Evolutionary conservation across 2,888 invertebrate genomes (phyloP).

Genomic region (Icerya purchasi): DNA sequence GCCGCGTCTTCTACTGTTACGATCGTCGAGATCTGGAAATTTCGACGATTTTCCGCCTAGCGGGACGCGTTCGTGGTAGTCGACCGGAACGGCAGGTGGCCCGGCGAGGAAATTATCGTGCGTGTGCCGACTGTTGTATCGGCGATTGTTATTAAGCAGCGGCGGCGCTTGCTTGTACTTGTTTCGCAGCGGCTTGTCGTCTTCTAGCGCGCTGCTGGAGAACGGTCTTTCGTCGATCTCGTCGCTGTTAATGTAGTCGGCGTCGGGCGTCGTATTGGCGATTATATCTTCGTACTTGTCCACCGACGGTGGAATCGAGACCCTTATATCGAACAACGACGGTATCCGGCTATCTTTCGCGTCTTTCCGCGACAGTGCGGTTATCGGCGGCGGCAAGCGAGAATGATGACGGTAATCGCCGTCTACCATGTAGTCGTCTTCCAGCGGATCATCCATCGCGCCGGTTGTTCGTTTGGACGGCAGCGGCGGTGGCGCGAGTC

Average conservation of each 20-base stretch:
- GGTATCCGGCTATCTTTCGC: constrained; percentile 19
- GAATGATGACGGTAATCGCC: not conserved
- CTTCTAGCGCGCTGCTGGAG: not conserved
- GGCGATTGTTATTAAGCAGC: not conserved
- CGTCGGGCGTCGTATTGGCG: too few species aligned
- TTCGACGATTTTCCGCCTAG: not conserved
- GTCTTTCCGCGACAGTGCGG: too few species aligned
- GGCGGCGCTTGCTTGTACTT: not conserved
- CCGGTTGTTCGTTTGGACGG: not conserved
- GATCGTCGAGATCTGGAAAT: not conserved
- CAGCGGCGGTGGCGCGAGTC: not conserved
- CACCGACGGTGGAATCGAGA: constrained; percentile 20
- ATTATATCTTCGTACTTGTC: too few species aligned
- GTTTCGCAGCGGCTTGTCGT: not conserved
- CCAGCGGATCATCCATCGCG: not conserved
- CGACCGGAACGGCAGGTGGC: too few species aligned
- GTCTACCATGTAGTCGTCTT: not conserved
- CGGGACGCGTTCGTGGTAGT: not conserved
- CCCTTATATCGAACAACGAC: constrained; percentile 27
- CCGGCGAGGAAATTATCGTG: too few species aligned
- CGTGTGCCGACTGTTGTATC: not conserved
- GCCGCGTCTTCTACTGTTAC: not conserved
- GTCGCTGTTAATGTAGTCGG: too few species aligned
- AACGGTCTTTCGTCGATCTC: not conserved
- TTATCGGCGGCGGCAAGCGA: too few species aligned